Conservation (phyloP, 2,888 invertebrate genomes). For the Aphelenchoides bicaudatus region DNA sequence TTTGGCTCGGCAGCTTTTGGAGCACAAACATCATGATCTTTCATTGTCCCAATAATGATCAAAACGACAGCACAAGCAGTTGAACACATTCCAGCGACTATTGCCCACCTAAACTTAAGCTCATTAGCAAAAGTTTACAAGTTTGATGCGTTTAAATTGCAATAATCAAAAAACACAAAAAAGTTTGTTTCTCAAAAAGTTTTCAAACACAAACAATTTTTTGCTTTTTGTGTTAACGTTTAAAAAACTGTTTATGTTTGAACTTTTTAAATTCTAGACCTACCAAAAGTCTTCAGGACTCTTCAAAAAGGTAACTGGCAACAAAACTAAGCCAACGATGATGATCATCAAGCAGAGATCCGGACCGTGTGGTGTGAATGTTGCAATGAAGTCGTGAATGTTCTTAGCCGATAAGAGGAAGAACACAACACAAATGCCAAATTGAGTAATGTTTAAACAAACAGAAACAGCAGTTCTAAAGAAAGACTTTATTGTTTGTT, state of each 20-base stretch:
- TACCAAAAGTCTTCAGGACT: slow-evolving; percentile 58
- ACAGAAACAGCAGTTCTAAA: slow-evolving; percentile 47
- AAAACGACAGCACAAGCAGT: slow-evolving; percentile 53
- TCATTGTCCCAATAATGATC: slow-evolving; percentile 46
- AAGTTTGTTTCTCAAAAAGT: too few species aligned
- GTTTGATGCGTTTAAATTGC: too few species aligned
- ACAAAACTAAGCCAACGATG: slow-evolving; percentile 46
- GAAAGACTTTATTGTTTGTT: neutral
- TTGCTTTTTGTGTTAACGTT: too few species aligned
- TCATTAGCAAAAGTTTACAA: too few species aligned
- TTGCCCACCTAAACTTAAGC: slow-evolving; percentile 18
- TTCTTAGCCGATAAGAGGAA: slow-evolving; percentile 52
- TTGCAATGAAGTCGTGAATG: slow-evolving; percentile 53
- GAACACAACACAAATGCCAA: slow-evolving; percentile 54
- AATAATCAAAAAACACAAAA: too few species aligned
- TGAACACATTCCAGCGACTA: slow-evolving; percentile 49
- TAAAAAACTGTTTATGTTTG: too few species aligned
- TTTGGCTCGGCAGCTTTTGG: slow-evolving; percentile 32
- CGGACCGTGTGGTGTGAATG: slow-evolving; percentile 26
- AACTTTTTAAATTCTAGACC: too few species aligned
- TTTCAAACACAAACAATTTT: too few species aligned
- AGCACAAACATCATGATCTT: slow-evolving; percentile 44
- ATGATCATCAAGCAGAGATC: slow-evolving; percentile 51
- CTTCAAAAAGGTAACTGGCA: slow-evolving; percentile 55
- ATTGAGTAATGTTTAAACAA: slow-evolving; percentile 56